Evolutionary conservation across 2,888 invertebrate genomes (phyloP), one percentile per base, ranked within the genome.

Genomic region (Diadromus collaris): DNA sequence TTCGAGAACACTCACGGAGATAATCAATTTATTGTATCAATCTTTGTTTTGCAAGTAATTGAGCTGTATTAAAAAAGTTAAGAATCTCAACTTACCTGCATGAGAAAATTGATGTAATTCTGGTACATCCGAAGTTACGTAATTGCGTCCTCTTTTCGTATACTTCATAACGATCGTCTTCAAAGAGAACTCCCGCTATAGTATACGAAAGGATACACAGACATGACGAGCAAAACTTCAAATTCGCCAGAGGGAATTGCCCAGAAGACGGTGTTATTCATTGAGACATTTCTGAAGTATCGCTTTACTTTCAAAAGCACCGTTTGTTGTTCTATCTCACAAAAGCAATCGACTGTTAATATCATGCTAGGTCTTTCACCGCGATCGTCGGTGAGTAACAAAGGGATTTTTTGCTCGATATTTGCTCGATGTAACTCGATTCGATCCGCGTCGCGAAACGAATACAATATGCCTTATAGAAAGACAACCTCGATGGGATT

Each of bases 391-490:
- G 13, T 54, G 21, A 48, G 44, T 44, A 21, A 44, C 32, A 27
- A 67, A 77, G 38, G 34, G 58, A 48, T 27, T n/a, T n/a, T n/a
- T 64, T 54, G 29, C 29, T n/a, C 34, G 38, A 68, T 51, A 19
- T 10, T 64, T 54, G 29, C 29, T n/a, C 34, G 38, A 68, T 51
- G 19, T 10, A 54, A 61, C 61, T 10, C 34, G 67, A 46, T 60
- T 32, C 46, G 68, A 64, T 63, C 24, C n/a, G 64, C 44, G 64
- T 64, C 63, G 48, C 48, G 51, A 32, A 73, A 64, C 58, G 58
- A 65, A 73, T 69, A 78, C 64, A 73, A 34, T 65, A 64, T n/a
- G n/a, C 24, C 58, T 51, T 29, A 6, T 56, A 19, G n/a, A 46
- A 24, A 24, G 27, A 61, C 19, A 48, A 70, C 13, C 58, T 60